Evolutionary conservation across 2,113 vertebrate genomes (phyloP), one percentile per base, ranked within the genome.

Genomic region (Phrynosoma platyrhinos): DNA sequence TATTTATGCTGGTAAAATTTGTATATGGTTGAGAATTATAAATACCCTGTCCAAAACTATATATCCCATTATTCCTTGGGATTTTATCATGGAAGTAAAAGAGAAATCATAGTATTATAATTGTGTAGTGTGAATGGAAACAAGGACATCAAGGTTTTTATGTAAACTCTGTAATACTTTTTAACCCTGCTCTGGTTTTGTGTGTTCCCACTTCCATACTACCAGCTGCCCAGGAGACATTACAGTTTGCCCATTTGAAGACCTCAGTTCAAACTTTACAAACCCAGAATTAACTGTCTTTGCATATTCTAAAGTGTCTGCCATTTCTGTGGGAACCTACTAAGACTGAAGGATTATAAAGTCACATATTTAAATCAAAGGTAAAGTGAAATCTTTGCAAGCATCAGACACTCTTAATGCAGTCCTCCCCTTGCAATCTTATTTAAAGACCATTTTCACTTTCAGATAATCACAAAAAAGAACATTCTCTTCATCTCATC

Each of bases 401-500:
- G 68, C 32, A 32, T 79, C 64, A 72, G 52, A 79, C 27, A 84
- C 40, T 72, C 47, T 64, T 89, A 36, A 12, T 47, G 53, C 32
- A 36, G 20, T n/a, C 42, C 9, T 30, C 42, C 66, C 25, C 27
- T 10, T 3, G 7, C 30, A 21, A 79, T 79, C 27, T 32, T 27
- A 72, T 84, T 47, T 79, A 89, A 84, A 32, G 32, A 72, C 74
- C 42, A 12, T 58, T 78, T 30, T 79, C 66, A 71, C 66, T 87
- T 89, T 32, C 66, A 79, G 32, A 74, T 74, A 79, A 89, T 84
- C 83, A 75, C 58, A 53, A 62, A 84, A 36, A 52, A 89, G 55
- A 89, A 20, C 21, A 75, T 81, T 84, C 69, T 85, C 71, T 89
- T 81, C 83, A 80, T 85, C 83, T 85, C 71, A 89, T 52, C 79